Evolutionary conservation across 2,113 vertebrate genomes (phyloP), one percentile per base, ranked within the genome.

Genomic region (Pyrgilauda ruficollis): DNA sequence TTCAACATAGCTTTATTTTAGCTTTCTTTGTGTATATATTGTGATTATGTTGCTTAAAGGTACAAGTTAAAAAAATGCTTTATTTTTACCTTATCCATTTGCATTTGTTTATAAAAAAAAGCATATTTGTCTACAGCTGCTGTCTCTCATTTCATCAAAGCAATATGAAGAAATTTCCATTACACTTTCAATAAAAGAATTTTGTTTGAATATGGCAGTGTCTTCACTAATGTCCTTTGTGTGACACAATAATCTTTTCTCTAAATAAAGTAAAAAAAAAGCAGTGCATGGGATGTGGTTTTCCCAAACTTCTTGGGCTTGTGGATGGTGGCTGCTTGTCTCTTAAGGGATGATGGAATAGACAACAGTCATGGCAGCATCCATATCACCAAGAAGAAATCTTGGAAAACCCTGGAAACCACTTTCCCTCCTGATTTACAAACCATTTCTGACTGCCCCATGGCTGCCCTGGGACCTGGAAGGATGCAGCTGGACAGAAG

Each of bases 101-200:
- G 98, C 97, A 97, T 98, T 98, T 96, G 95, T 97, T 96, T 92
- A 91, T 96, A 97, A 97, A 97, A 97, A 97, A 97, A 97, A 93
- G 93, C 94, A 27, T 98, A 93, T 96, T 96, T 98, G 98, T 98
- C 98, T 97, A 93, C 95, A 98, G 98, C 98, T 98, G 98, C 98
- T 98, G 97, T 98, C 95, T 97, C 91, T 98, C 98, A 98, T 99
- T 98, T 99, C 98, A 98, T 99, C 96, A 93, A 98, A 98, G 98
- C 98, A 98, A 98, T 99, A 98, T 98, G 98, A 99, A 98, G 98
- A 98, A 98, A 98, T 98, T 98, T 98, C 98, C 98, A 98, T 98
- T 98, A 98, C 95, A 97, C 98, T 98, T 98, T 98, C 98, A 98
- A 99, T 98, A 98, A 99, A 98, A 96, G 14, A 89, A 87, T 90